These are phyloP conservation scores for Turdus rufiventris DNA, from an alignment of 2,113 vertebrate species.

Conservation along the genomic window DNA sequence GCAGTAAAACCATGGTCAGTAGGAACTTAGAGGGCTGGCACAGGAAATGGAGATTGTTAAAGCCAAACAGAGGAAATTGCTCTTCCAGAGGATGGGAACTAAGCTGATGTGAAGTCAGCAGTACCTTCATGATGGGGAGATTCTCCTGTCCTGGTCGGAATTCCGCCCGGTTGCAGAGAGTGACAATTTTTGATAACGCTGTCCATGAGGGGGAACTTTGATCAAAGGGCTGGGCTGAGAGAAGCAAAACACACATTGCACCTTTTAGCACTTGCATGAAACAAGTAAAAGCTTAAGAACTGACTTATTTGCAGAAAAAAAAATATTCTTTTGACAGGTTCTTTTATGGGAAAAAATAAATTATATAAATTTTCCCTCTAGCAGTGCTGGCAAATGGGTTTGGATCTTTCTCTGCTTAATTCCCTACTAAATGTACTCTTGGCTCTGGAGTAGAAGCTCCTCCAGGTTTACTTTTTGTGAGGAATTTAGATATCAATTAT, in stretches of 20 bases:
- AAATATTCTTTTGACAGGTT: neutral
- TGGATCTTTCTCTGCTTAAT: neutral
- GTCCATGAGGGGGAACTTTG: slow-evolving; percentile 75
- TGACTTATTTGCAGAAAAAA: neutral
- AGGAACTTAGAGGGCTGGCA: neutral
- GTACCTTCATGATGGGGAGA: slow-evolving; percentile 80
- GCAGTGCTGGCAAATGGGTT: neutral
- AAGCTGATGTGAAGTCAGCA: neutral
- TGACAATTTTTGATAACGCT: slow-evolving; percentile 73
- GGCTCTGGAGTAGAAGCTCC: neutral
- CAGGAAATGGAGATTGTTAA: neutral
- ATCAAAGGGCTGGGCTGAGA: slow-evolving; percentile 77
- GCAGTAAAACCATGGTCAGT: neutral
- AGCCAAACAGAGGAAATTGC: neutral
- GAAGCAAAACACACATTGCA: neutral
- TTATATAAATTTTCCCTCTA: rapidly evolving
- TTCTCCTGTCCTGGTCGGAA: slow-evolving; percentile 77
- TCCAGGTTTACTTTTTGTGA: neutral
- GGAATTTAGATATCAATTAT: neutral
- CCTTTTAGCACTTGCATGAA: neutral
- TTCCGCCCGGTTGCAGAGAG: slow-evolving; percentile 78
- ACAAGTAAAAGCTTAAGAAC: neutral
- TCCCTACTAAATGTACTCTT: neutral
- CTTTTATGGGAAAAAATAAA: neutral
- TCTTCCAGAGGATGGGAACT: neutral